Conservation (phyloP, 2,113 vertebrate species). For the Nipponia nippon region DNA sequence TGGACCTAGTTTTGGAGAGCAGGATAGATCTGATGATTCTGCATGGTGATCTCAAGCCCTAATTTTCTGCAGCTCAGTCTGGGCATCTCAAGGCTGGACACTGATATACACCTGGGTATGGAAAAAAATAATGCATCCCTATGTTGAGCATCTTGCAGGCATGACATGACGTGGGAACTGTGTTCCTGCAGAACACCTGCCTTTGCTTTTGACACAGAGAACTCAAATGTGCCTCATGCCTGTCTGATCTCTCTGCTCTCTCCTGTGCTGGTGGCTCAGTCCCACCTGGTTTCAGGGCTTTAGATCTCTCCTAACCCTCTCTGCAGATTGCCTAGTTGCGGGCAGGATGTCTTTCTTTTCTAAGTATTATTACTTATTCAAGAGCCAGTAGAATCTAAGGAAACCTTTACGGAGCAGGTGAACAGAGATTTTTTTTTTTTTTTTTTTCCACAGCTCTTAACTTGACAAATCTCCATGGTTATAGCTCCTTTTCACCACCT, state of each 20-base stretch:
- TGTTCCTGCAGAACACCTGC: background rate
- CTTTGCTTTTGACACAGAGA: background rate
- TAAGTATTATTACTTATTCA: background rate
- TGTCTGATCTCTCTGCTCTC: background rate
- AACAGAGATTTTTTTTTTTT: background rate
- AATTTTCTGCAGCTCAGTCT: background rate
- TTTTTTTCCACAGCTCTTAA: background rate
- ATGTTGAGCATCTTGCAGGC: background rate
- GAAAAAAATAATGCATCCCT: background rate
- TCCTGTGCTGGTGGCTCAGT: background rate
- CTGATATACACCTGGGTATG: background rate
- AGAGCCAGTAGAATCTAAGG: background rate
- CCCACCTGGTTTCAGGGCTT: background rate
- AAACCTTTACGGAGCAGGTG: background rate
- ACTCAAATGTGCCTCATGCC: rapidly evolving
- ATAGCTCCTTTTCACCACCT: background rate
- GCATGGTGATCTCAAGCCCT: background rate
- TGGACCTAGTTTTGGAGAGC: background rate
- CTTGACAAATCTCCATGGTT: background rate
- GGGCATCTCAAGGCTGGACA: background rate
- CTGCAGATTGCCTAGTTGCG: background rate
- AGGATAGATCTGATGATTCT: background rate
- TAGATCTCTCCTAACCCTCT: background rate
- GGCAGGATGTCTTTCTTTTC: background rate
- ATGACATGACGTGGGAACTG: background rate